These are phyloP conservation scores for Panonychus citri DNA, from an alignment of 1,140 invertebrate genomes.

Conservation along the genomic window DNA sequence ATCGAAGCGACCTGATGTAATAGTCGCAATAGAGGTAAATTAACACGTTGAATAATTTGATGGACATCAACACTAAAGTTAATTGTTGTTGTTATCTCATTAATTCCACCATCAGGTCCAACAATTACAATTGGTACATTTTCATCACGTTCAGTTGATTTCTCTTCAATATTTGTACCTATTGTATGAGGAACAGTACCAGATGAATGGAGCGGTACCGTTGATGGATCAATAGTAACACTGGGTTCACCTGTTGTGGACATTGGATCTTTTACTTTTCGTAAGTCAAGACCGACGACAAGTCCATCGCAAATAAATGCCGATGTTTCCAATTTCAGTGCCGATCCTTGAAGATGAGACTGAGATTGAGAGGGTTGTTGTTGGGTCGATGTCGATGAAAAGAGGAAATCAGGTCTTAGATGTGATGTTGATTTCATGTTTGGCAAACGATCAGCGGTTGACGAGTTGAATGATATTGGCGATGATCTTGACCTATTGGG, in stretches of 20 bases:
- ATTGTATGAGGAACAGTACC: neutral
- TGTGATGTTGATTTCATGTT: neutral
- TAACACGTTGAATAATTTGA: slow-evolving; percentile 70
- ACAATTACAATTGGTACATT: slow-evolving; percentile 3
- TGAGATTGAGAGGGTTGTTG: too few relatives aligned
- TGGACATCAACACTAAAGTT: slow-evolving; percentile 64
- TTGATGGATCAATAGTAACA: neutral
- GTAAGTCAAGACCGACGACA: slow-evolving; percentile 34
- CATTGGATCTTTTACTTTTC: neutral
- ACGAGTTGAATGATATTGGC: neutral
- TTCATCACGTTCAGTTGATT: neutral
- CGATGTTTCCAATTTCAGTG: slow-evolving; percentile 37
- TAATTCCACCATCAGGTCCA: slow-evolving; percentile 20
- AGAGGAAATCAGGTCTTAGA: neutral
- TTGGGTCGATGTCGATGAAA: neutral
- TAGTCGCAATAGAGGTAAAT: slow-evolving; percentile 76
- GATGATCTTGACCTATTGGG: neutral
- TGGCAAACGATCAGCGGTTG: neutral
- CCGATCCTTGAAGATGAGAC: slow-evolving; percentile 10
- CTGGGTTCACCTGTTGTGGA: neutral
- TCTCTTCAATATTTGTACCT: neutral
- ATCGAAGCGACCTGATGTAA: slow-evolving; percentile 90
- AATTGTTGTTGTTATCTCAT: slow-evolving; percentile 61
- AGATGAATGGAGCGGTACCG: too few relatives aligned
- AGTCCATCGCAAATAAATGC: slow-evolving; percentile 79